Base-by-base conservation (phyloP, 2,797 vertebrate genomes). In the Phrynocephalus vlangalii region DNA sequence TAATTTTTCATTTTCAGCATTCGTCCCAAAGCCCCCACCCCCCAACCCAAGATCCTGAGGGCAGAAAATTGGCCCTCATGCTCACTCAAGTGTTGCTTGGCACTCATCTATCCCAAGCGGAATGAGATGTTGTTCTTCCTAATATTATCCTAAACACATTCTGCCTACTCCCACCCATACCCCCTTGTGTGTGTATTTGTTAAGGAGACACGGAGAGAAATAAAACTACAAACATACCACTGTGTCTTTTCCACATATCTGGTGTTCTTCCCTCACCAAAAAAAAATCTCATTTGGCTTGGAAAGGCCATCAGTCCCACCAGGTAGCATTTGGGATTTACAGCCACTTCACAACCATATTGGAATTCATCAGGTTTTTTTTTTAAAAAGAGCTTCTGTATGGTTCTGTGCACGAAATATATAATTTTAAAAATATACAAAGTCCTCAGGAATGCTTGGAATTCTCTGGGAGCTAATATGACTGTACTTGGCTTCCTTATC, bases 401-500 rank as follows among this genome's bases (percentile, higher is more conserved):
- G 28, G n/a, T 26, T 70, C 52, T 82, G 28, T 38, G 5, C 6
- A 28, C 33, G 44, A 79, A 66, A 7, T 24, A 26, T 3, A 0
- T 1, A 22, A 22, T 0, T 26, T 76, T 0, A 6, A n/a, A 22
- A 13, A 81, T 48, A n/a, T 22, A n/a, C 72, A 71, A 86, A 5
- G 50, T 77, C 60, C 70, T 38, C 52, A 82, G 67, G 33, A 92
- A 18, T 18, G 0, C 4, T 0, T 8, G 77, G n/a, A 87, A 9
- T 22, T 8, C 6, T 85, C 87, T n/a, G 22, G 33, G 50, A 67
- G 44, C 79, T 83, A 0, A 63, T 0, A 9, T 80, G 83, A 28
- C 10, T 82, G 79, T 67, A 24, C 22, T 78, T 67, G 48, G 52
- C 56, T 86, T 86, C 10, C 20, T 72, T 60, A 24, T 88, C 84